These are phyloP conservation scores for Celastrina argiolus DNA, from an alignment of 2,888 invertebrate species.

Conservation along the genomic window DNA sequence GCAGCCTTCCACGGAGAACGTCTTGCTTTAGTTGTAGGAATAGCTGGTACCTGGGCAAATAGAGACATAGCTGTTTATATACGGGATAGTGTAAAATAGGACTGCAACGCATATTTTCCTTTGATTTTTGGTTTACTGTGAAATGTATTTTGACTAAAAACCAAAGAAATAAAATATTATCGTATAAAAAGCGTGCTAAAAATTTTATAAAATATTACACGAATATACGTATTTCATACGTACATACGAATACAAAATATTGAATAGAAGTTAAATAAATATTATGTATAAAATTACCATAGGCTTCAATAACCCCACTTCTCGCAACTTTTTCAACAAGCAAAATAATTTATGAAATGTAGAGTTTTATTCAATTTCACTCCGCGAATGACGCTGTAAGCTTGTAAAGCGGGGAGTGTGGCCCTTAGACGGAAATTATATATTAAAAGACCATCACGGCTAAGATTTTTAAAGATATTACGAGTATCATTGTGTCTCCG, in stretches of 20 bases:
- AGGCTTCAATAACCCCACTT: slow-evolving; percentile 19
- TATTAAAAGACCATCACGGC: slow-evolving; percentile 65
- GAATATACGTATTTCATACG: not conserved
- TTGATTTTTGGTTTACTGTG: no score
- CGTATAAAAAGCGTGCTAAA: no score
- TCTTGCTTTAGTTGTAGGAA: slow-evolving; percentile 98
- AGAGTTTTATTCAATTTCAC: slow-evolving; percentile 42
- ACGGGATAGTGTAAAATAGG: not conserved
- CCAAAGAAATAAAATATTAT: no score
- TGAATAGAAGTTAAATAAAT: not conserved
- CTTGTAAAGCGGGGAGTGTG: slow-evolving; percentile 45
- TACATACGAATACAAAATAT: no score
- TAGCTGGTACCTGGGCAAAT: slow-evolving; percentile 90
- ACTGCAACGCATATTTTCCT: no score
- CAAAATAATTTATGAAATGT: slow-evolving; percentile 32
- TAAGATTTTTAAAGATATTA: slow-evolving; percentile 63
- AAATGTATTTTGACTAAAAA: no score
- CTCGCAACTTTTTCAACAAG: slow-evolving; percentile 17
- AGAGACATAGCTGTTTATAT: not conserved
- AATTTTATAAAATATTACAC: not conserved
- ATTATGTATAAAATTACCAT: slow-evolving; percentile 9
- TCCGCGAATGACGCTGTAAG: slow-evolving; percentile 39
- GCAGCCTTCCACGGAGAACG: slow-evolving; percentile 94
- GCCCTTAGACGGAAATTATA: slow-evolving; percentile 65
- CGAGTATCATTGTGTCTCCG: slow-evolving; percentile 56